phyloP scores from a whole-genome alignment of 2,888 invertebrate species.

The Chymomyza caudatula region DNA sequence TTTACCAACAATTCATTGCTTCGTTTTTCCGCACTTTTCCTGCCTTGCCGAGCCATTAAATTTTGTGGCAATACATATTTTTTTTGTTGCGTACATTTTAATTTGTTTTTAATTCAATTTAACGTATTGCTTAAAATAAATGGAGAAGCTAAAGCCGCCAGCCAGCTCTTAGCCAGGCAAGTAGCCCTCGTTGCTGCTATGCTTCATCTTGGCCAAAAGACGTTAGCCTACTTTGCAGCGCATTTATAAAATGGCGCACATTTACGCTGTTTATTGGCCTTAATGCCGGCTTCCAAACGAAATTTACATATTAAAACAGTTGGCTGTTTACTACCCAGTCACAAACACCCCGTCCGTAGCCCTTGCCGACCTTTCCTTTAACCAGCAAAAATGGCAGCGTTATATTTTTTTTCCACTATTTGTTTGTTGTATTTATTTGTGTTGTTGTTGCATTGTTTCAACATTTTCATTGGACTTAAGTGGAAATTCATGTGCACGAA shows the following conservation, averaged over 20 bases:
- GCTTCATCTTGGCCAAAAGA: conserved; percentile 44
- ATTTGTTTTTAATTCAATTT: conserved; percentile 73
- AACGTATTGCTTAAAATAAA: conserved; percentile 59
- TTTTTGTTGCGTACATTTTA: conserved; percentile 49
- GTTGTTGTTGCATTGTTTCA: conserved; percentile 53
- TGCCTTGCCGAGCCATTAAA: conserved; percentile 6
- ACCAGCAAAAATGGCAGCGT: neutral
- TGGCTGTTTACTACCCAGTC: conserved; percentile 41
- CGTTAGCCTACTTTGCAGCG: conserved; percentile 31
- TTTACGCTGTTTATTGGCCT: conserved; percentile 70
- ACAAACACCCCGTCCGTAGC: no score
- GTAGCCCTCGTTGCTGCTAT: conserved; percentile 8
- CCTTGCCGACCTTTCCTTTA: neutral
- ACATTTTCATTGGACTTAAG: conserved; percentile 71
- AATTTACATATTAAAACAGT: conserved; percentile 72
- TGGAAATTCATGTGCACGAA: conserved; percentile 70
- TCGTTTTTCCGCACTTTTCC: no score
- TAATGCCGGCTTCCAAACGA: conserved; percentile 66
- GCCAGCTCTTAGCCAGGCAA: neutral
- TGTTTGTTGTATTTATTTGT: neutral
- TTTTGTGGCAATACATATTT: neutral
- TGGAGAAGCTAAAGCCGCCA: conserved; percentile 23
- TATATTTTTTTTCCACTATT: neutral
- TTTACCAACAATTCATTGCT: no score
- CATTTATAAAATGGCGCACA: conserved; percentile 67